Evolutionary conservation across 2,888 invertebrate genomes (phyloP).

Genomic region (Acrocyrtus sp.): DNA sequence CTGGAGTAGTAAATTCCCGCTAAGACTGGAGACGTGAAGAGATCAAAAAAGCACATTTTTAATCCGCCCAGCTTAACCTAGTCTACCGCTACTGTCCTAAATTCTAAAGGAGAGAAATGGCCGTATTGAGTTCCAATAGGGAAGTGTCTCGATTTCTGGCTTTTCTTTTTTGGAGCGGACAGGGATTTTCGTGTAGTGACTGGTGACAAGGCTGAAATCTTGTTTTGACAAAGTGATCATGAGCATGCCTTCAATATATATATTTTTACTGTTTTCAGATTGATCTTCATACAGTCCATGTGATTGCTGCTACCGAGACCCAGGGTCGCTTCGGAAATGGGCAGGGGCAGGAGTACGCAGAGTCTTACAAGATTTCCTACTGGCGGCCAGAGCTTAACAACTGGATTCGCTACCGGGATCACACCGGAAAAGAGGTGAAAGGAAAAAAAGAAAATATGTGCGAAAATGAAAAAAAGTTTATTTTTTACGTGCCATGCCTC

Average conservation of each 20-base stretch:
- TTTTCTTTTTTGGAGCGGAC: no score
- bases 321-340: slow-evolving; percentile 95
- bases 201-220: no score
- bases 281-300: slow-evolving; percentile 80
- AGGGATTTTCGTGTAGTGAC: no score
- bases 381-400: slow-evolving; percentile 83
- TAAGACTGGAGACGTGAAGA: slow-evolving; percentile 22
- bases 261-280: slow-evolving; percentile 70
- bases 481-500: neutral
- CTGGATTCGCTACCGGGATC: slow-evolving; percentile 83
- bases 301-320: slow-evolving; percentile 82
- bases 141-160: no score
- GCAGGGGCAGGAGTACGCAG: slow-evolving; percentile 87
- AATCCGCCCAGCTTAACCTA: slow-evolving; percentile 28
- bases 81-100: no score
- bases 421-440: slow-evolving; percentile 83
- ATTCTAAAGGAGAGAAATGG: no score
- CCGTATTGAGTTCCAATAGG: no score
- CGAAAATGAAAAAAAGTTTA: neutral
- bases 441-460: no score
- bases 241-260: slow-evolving; percentile 3
- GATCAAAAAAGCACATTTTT: slow-evolving; percentile 39
- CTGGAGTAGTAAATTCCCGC: neutral
- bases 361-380: slow-evolving; percentile 85
- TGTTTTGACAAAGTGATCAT: no score